Percentiles rank a stretch among this genome's conserved stretches.
Evolutionary conservation across 2,797 vertebrate genomes (phyloP).

Genomic region (Chrysocyon brachyurus): DNA sequence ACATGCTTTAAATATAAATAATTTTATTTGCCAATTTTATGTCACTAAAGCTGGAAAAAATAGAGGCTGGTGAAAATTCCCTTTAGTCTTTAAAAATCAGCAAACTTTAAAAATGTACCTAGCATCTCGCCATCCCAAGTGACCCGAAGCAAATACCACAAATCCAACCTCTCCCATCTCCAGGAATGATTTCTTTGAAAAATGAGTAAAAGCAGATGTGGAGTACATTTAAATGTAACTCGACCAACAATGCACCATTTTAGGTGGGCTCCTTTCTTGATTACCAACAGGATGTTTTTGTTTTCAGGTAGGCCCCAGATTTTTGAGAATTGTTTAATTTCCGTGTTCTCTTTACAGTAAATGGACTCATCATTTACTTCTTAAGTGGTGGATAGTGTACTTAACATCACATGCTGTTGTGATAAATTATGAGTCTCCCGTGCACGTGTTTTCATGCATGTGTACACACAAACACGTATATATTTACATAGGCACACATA

Average conservation of each 20-base stretch:
- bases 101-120: background rate
- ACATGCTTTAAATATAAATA: background rate
- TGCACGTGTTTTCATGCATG: background rate
- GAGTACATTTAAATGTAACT: background rate
- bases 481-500: background rate
- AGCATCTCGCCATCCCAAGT: background rate
- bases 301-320: background rate
- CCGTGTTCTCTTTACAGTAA: background rate
- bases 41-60: background rate
- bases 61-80: background rate
- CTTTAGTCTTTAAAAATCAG: background rate
- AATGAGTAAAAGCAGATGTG: background rate
- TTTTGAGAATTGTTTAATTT: conserved; percentile 36
- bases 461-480: background rate
- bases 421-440: background rate
- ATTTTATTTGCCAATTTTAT: background rate
- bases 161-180: background rate
- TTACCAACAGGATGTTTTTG: background rate
- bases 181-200: background rate
- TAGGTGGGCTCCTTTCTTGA: background rate
- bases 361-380: background rate
- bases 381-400: background rate
- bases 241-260: background rate
- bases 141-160: background rate
- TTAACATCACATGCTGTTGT: background rate